Percentiles rank a stretch among this genome's conserved stretches.
Evolutionary conservation across 2,888 invertebrate species (phyloP).

Genomic region (Rhabditophanes sp.): DNA sequence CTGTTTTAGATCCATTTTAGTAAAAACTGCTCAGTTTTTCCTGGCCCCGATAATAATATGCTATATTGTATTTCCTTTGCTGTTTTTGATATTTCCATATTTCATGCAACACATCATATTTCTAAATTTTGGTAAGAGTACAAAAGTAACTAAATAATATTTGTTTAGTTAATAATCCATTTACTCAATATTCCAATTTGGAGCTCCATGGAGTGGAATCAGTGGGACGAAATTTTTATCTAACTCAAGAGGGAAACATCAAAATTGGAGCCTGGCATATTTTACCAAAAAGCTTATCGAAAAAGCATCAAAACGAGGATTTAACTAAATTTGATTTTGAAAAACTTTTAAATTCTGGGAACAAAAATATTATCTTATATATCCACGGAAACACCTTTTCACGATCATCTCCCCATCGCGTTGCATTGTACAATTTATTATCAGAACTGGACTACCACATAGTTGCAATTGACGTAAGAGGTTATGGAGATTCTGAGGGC

Average conservation of each 20-base stretch:
- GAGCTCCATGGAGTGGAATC: constrained; percentile 2
- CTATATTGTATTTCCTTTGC: constrained; percentile 19
- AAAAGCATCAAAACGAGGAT: too few relatives aligned
- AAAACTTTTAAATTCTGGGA: too few relatives aligned
- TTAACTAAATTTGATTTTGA: too few relatives aligned
- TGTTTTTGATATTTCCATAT: constrained; percentile 23
- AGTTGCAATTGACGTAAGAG: constrained; percentile 65
- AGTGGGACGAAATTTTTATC: background rate
- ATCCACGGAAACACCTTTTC: constrained; percentile 58
- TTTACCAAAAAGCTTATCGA: constrained; percentile 5
- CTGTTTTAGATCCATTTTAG: background rate
- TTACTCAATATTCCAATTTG: constrained; percentile 3
- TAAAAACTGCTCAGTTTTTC: constrained; percentile 1
- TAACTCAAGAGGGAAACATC: constrained; percentile 1
- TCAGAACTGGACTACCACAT: constrained; percentile 57
- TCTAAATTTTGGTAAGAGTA: constrained; percentile 30
- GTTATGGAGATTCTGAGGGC: constrained; percentile 51
- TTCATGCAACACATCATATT: constrained; percentile 34
- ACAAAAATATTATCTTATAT: too few relatives aligned
- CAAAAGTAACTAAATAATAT: constrained; percentile 6
- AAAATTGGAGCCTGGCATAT: constrained; percentile 6
- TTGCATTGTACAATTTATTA: constrained; percentile 61
- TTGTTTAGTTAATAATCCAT: constrained; percentile 3
- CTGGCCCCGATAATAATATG: constrained; percentile 10
- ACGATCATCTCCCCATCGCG: constrained; percentile 54